Evolutionary conservation across 2,888 invertebrate genomes (phyloP).

Genomic region (Diarsia rubi): DNA sequence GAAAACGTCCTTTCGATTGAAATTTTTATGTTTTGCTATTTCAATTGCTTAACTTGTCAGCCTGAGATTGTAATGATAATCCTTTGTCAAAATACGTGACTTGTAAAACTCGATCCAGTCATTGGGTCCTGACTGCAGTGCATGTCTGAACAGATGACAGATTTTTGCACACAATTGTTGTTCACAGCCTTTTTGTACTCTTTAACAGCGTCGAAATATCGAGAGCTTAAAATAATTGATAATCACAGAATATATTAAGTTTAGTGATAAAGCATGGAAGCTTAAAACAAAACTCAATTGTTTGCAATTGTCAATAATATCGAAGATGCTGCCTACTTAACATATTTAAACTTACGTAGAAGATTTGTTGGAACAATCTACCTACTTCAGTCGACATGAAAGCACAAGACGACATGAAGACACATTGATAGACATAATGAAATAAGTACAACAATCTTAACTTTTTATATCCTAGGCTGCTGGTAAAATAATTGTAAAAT

Average conservation of each 20-base stretch:
- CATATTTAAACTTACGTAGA: neutral
- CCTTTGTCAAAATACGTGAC: neutral
- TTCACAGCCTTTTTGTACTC: no score
- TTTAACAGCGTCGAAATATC: no score
- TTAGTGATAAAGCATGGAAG: no score
- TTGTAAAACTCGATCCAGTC: neutral
- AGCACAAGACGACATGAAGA: neutral
- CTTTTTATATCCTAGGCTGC: neutral
- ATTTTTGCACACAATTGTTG: neutral
- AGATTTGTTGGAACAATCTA: neutral
- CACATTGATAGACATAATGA: neutral
- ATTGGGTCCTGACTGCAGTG: neutral
- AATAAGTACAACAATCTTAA: neutral
- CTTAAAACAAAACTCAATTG: neutral
- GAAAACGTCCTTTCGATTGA: no score
- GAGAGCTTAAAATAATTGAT: no score
- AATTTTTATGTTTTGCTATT: neutral
- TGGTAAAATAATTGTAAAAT: neutral
- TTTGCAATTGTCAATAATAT: neutral
- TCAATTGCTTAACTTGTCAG: neutral
- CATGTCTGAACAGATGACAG: neutral
- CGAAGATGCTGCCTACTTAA: neutral
- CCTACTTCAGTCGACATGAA: neutral
- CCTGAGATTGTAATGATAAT: neutral
- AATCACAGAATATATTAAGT: no score